phyloP scores from a whole-genome alignment of 1,140 invertebrate species.

The Mycetomoellerius zeteki region DNA sequence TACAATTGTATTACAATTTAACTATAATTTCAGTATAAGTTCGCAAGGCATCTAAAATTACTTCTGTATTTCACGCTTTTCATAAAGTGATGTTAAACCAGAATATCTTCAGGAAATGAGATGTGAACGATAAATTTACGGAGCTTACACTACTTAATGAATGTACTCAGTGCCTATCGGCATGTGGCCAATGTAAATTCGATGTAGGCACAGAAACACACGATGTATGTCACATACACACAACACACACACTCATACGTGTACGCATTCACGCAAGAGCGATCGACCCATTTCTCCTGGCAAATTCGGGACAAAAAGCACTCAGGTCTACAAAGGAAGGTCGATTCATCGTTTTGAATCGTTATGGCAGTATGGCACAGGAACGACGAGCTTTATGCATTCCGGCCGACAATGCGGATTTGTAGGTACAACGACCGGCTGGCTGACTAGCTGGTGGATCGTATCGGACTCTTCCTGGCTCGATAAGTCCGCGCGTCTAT shows the following conservation, averaged over 20 bases:
- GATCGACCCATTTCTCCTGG: conserved; percentile 71
- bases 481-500: conserved; percentile 41
- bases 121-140: conserved; percentile 21
- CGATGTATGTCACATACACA: not conserved
- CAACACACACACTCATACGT: not conserved
- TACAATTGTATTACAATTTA: too few species aligned
- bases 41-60: not conserved
- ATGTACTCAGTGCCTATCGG: conserved; percentile 17
- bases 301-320: conserved; percentile 64
- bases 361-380: not conserved
- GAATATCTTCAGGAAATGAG: conserved; percentile 48
- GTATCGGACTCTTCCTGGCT: conserved; percentile 40
- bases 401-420: conserved; percentile 37
- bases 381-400: conserved; percentile 32
- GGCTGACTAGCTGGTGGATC: conserved; percentile 18
- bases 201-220: conserved; percentile 21
- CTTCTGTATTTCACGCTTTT: not conserved
- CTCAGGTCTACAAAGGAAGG: conserved; percentile 53
- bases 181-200: conserved; percentile 45
- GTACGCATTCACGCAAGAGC: conserved; percentile 1
- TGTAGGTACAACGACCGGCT: conserved; percentile 16
- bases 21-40: not conserved
- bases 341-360: conserved; percentile 40
- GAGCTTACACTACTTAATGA: conserved; percentile 21
- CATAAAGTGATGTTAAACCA: conserved; percentile 49